Percentiles rank a stretch among this genome's conserved stretches.
Evolutionary conservation across 2,113 vertebrate species (phyloP).

Genomic region (Fregata magnificens): DNA sequence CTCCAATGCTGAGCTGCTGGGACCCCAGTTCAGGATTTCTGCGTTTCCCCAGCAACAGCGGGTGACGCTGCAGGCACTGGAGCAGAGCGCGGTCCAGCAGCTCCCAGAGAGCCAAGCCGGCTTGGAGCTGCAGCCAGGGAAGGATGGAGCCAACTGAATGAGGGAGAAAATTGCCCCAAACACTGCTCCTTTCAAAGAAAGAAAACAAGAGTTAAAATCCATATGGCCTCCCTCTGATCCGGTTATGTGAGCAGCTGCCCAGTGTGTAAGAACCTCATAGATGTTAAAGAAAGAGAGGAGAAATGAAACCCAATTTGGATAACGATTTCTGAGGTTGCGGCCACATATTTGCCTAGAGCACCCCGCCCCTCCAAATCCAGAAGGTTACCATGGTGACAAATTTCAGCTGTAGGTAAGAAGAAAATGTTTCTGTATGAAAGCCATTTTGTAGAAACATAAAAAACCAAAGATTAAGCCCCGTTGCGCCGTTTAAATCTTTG

Average conservation of each 20-base stretch:
- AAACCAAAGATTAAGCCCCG: constrained; percentile 49
- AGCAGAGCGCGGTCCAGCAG: neutral
- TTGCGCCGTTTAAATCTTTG: neutral
- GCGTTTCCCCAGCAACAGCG: neutral
- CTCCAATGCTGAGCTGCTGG: neutral
- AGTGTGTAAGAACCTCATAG: neutral
- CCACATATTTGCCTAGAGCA: constrained; percentile 23
- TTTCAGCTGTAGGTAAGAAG: constrained; percentile 61
- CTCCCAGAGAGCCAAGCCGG: neutral
- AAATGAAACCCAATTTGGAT: neutral
- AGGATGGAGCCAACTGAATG: neutral
- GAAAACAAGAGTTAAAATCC: neutral
- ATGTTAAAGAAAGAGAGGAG: neutral
- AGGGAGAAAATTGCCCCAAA: neutral
- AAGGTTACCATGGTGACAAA: constrained; percentile 64
- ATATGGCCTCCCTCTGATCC: neutral
- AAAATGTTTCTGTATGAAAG: constrained; percentile 48
- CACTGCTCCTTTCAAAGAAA: neutral
- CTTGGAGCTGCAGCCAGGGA: neutral
- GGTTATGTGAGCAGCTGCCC: neutral
- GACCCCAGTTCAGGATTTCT: neutral
- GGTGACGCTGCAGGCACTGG: neutral
- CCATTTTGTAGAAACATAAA: constrained; percentile 59
- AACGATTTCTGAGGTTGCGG: constrained; percentile 1
- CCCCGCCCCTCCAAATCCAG: constrained; percentile 28